Evolutionary conservation across 2,113 vertebrate genomes (phyloP).

Genomic region (Pygoscelis adeliae): DNA sequence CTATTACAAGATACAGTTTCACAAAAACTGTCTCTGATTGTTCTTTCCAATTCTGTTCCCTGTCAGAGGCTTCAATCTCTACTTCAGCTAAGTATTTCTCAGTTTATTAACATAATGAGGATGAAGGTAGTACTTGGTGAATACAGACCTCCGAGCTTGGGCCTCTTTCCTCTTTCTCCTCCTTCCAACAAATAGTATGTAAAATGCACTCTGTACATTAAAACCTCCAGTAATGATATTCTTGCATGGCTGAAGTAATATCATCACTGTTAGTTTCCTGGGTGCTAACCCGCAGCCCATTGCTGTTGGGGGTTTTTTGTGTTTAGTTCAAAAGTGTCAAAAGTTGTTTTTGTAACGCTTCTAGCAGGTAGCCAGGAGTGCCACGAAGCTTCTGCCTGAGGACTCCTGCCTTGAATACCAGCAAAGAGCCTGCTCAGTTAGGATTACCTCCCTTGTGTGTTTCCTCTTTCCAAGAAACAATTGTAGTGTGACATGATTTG

Average conservation of each 20-base stretch:
- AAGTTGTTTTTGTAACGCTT: background rate
- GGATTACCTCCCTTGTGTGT: rapidly evolving
- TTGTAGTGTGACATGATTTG: background rate
- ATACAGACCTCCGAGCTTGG: background rate
- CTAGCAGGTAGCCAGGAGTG: background rate
- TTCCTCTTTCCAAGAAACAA: background rate
- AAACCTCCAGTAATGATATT: background rate
- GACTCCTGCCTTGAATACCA: background rate
- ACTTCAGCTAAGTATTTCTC: background rate
- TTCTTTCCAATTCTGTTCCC: background rate
- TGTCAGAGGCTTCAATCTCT: background rate
- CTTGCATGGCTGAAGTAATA: background rate
- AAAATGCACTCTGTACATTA: background rate
- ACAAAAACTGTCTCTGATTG: background rate
- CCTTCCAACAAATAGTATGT: background rate
- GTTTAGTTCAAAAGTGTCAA: background rate
- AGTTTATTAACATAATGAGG: background rate
- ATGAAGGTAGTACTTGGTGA: background rate
- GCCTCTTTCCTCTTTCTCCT: background rate
- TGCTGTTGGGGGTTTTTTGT: background rate
- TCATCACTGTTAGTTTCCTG: background rate
- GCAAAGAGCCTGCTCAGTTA: background rate
- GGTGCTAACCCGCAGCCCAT: rapidly evolving
- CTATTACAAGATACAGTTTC: background rate
- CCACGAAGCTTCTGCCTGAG: background rate